These are phyloP conservation scores for Plusia festucae DNA, from an alignment of 2,888 invertebrate genomes.

Conservation along the genomic window DNA sequence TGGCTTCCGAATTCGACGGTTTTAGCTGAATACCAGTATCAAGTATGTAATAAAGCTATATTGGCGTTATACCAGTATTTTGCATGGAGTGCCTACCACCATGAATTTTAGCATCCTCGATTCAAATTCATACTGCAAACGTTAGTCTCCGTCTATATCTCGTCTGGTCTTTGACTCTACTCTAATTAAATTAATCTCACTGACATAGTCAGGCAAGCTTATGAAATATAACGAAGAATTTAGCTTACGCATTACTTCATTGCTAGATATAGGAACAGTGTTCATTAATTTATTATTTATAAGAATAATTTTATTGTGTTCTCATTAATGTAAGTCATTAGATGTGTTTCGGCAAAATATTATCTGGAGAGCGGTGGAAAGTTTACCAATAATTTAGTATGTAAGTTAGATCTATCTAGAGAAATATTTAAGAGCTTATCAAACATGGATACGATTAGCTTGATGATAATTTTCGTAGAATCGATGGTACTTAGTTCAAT, in stretches of 20 bases:
- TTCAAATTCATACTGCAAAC: not conserved
- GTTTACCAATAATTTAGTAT: slow-evolving; percentile 2
- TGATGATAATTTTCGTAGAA: not conserved
- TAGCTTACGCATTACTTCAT: slow-evolving; percentile 29
- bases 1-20: too few species aligned
- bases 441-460: not conserved
- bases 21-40: too few species aligned
- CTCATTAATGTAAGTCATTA: slow-evolving; percentile 40
- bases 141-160: not conserved
- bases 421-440: not conserved
- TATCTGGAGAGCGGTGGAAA: slow-evolving; percentile 27
- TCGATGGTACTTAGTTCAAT: not conserved
- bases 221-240: slow-evolving; percentile 59
- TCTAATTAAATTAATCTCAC: not conserved
- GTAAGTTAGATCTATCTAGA: slow-evolving; percentile 4
- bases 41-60: too few species aligned
- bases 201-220: slow-evolving; percentile 6
- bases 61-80: too few species aligned
- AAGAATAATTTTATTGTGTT: slow-evolving; percentile 44
- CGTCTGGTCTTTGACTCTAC: not conserved
- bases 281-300: slow-evolving; percentile 47
- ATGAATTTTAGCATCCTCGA: too few species aligned
- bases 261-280: slow-evolving; percentile 47
- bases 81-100: too few species aligned
- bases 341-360: slow-evolving; percentile 49